Evolutionary conservation across 2,797 vertebrate genomes (phyloP).

Genomic region (Acipenser ruthenus): DNA sequence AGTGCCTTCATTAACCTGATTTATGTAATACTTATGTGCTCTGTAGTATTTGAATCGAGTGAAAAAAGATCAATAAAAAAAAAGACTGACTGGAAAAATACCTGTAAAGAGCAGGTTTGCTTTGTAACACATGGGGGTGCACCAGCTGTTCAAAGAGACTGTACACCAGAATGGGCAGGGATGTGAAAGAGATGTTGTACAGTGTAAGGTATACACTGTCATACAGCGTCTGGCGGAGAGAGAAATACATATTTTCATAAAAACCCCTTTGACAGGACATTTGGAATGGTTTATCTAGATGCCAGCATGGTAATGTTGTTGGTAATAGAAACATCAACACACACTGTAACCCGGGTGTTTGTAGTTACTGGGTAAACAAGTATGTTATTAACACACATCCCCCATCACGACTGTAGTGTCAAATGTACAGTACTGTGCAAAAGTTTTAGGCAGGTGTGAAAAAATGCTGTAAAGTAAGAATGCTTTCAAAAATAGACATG

Average conservation of each 20-base stretch:
- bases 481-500: too few species aligned
- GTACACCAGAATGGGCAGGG: constrained; percentile 92
- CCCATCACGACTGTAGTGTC: too few species aligned
- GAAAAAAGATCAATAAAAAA: neutral
- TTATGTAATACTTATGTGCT: neutral
- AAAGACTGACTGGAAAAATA: constrained; percentile 34
- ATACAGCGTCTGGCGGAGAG: constrained; percentile 77
- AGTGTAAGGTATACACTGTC: constrained; percentile 97
- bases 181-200: constrained; percentile 99
- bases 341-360: constrained; percentile 21
- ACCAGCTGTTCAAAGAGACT: constrained; percentile 97
- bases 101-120: constrained; percentile 88
- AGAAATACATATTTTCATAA: neutral
- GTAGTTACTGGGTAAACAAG: neutral
- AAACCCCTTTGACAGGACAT: neutral
- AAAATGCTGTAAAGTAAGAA: too few species aligned
- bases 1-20: neutral
- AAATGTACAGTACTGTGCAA: too few species aligned
- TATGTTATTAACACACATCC: too few species aligned
- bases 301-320: neutral
- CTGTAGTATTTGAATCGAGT: neutral
- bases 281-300: neutral
- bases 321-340: neutral
- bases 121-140: constrained; percentile 86
- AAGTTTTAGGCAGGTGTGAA: too few species aligned